Percentiles rank a stretch among this genome's conserved stretches.
Evolutionary conservation across 2,797 vertebrate species (phyloP).

Genomic region (Anisognathus igniventris): DNA sequence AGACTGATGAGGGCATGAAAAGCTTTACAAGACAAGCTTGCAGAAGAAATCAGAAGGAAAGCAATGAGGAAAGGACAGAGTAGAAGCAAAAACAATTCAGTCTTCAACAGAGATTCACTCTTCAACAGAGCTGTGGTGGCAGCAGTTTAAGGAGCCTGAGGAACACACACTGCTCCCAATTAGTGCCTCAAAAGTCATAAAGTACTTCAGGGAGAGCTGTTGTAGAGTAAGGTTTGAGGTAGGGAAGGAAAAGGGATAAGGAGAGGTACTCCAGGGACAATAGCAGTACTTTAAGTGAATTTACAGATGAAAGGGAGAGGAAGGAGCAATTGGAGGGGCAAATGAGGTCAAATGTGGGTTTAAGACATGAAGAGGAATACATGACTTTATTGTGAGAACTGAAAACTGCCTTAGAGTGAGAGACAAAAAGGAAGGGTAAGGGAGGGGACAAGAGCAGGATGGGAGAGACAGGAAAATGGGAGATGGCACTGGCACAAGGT

Average conservation of each 20-base stretch:
- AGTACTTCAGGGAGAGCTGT: background rate
- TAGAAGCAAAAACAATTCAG: background rate
- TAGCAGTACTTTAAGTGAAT: background rate
- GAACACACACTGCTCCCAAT: background rate
- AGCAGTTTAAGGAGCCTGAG: background rate
- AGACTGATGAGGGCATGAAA: background rate
- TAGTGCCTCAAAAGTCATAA: background rate
- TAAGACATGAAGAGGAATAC: background rate
- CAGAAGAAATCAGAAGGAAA: background rate
- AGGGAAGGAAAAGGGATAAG: background rate
- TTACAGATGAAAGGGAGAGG: background rate
- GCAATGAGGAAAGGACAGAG: background rate
- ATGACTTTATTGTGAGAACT: background rate
- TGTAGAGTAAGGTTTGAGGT: background rate
- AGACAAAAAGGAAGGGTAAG: background rate
- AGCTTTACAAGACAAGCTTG: background rate
- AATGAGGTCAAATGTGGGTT: background rate
- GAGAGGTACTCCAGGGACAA: background rate
- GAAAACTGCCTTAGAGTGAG: background rate
- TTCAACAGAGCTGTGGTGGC: background rate
- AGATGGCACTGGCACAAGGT: rapidly evolving
- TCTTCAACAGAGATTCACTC: background rate
- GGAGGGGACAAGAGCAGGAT: background rate
- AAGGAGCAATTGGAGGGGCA: background rate
- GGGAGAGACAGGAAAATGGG: background rate